These are phyloP conservation scores for Isoperla grammatica DNA, from an alignment of 2,888 invertebrate genomes.

Conservation along the genomic window DNA sequence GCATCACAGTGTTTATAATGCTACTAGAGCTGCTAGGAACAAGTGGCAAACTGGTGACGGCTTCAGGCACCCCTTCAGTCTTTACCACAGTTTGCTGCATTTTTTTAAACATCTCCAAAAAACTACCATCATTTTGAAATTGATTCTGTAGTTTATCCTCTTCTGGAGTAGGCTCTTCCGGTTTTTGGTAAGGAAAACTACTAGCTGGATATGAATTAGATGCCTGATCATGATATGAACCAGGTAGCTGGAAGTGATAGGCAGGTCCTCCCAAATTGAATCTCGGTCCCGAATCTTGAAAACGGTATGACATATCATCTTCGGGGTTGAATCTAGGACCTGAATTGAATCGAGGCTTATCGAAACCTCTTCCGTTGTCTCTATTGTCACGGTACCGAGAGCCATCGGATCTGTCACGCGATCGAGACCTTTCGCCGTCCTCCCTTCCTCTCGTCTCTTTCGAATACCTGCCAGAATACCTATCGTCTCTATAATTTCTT, in stretches of 20 bases:
- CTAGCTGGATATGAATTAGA: background rate
- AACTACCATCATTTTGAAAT: slow-evolving; percentile 86
- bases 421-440: slow-evolving; percentile 3
- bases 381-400: slow-evolving; percentile 9
- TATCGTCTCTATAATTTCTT: slow-evolving; percentile 23
- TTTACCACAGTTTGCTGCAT: slow-evolving; percentile 54
- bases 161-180: background rate
- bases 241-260: background rate
- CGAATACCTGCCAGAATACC: slow-evolving; percentile 15
- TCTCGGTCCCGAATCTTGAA: background rate
- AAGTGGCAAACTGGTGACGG: background rate
- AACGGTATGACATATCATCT: too few species aligned
- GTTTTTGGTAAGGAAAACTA: background rate
- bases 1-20: background rate
- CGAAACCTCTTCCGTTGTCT: slow-evolving; percentile 1
- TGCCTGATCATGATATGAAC: background rate
- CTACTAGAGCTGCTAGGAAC: background rate
- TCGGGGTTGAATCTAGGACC: too few species aligned
- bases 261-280: background rate
- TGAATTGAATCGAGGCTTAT: too few species aligned
- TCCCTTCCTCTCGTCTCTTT: slow-evolving; percentile 19
- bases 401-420: slow-evolving; percentile 14
- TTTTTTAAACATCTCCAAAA: slow-evolving; percentile 86
- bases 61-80: slow-evolving; percentile 5
- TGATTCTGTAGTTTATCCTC: slow-evolving; percentile 46